A percentile compares a stretch with the other conserved stretches of the same genome.
These are phyloP conservation scores for Amniataba percoides DNA, from an alignment of 2,797 vertebrate genomes.

Conservation along the genomic window DNA sequence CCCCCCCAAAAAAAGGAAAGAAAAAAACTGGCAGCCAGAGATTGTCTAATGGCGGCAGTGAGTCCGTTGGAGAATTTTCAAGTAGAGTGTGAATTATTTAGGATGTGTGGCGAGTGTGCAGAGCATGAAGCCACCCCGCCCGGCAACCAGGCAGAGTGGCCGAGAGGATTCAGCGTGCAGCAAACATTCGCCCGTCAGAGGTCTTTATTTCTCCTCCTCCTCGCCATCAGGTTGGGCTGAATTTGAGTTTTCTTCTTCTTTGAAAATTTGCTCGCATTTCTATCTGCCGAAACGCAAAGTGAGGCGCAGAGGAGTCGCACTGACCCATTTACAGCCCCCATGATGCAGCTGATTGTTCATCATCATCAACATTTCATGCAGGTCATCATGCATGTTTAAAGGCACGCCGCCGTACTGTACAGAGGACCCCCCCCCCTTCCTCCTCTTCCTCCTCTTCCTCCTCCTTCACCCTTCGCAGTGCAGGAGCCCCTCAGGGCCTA, in stretches of 20 bases:
- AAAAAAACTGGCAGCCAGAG: conserved; percentile 74
- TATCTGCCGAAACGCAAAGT: conserved; percentile 25
- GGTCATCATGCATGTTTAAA: conserved; percentile 77
- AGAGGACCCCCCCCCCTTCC: neutral
- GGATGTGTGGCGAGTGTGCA: conserved; percentile 78
- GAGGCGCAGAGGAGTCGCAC: conserved; percentile 15
- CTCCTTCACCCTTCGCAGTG: too few species aligned
- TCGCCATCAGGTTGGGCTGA: conserved; percentile 18
- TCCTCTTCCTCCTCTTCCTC: neutral
- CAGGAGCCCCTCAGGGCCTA: conserved; percentile 55
- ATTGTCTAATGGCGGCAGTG: conserved; percentile 80
- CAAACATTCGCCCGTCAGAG: conserved; percentile 60
- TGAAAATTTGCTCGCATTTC: neutral
- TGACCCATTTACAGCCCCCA: conserved; percentile 71
- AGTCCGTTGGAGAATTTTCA: conserved; percentile 83
- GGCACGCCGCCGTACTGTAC: conserved; percentile 14
- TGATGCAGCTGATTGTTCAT: conserved; percentile 72
- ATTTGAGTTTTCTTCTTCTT: neutral
- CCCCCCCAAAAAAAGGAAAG: conserved; percentile 38
- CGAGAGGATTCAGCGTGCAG: conserved; percentile 57
- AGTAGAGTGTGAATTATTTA: conserved; percentile 86
- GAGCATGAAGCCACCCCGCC: conserved; percentile 76
- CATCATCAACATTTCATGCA: conserved; percentile 75
- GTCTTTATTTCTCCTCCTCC: conserved; percentile 57
- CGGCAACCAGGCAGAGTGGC: conserved; percentile 63